These are phyloP conservation scores for Tringa solitaria DNA, from an alignment of 2,113 vertebrate species.

Conservation along the genomic window DNA sequence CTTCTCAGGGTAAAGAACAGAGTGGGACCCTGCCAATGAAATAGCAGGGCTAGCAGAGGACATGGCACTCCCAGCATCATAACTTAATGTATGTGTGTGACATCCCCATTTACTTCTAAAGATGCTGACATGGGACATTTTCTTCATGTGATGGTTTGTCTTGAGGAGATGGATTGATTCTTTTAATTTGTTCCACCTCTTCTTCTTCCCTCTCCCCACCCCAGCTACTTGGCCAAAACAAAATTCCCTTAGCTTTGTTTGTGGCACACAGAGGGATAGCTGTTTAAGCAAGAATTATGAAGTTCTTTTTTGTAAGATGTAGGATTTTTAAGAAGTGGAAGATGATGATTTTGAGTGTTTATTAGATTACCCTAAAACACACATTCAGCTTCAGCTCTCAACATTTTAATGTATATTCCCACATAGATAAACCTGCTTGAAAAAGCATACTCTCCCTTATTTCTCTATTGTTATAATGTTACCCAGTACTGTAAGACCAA, in stretches of 20 bases:
- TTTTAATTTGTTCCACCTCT: neutral
- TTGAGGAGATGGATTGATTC: neutral
- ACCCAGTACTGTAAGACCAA: neutral
- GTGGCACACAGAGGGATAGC: neutral
- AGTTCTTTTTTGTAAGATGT: neutral
- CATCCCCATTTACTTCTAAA: neutral
- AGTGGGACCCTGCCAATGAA: neutral
- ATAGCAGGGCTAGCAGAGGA: neutral
- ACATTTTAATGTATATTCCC: neutral
- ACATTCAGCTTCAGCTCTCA: neutral
- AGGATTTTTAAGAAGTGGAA: neutral
- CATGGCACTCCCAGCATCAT: rapidly evolving
- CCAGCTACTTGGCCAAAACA: neutral
- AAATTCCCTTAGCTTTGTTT: neutral
- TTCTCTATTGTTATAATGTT: neutral
- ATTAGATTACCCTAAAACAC: neutral
- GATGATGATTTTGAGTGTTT: neutral
- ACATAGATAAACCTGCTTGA: neutral
- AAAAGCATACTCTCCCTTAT: neutral
- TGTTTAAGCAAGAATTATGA: neutral
- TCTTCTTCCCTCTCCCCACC: neutral
- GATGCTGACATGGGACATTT: neutral
- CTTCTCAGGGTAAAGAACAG: neutral
- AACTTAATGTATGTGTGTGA: neutral
- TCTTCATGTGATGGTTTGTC: neutral